Base-by-base conservation (phyloP, 2,797 vertebrate species). In the Aplochiton taeniatus region DNA sequence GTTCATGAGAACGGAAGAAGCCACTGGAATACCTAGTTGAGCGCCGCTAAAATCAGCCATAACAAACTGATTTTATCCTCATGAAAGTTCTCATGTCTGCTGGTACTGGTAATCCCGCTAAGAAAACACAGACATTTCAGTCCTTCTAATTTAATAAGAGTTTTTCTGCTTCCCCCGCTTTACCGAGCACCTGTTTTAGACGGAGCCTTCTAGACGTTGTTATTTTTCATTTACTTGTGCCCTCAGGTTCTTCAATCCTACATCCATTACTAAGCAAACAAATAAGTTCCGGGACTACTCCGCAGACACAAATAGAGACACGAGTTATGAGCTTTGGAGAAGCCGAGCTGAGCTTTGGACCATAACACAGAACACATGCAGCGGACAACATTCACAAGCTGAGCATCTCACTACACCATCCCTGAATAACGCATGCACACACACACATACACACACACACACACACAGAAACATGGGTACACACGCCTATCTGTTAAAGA, bases 221-320 rank as follows among this genome's bases (percentile, higher is more conserved):
- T 92, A 92, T 92, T 92, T 91, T 91, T 93, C 90, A 92, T 93
- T 92, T 92, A 86, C 79, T 92, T 79, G 75, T 90, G 88, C 91
- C 91, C 90, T 71, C 82, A 77, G 91, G 90, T 88, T 91, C 79
- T 92, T 89, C 85, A 91, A 89, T 91, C 86, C 83, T 87, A 89
- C 87, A 84, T 88, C 86, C 76, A 87, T 90, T 88, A 87, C 92
- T 90, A 92, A 91, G 83, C 84, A 90, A 91, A 92, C 89, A 92
- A 89, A 91, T 90, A 90, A 87, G 90, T 91, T 91, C 88, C 85
- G 89, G 90, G 84, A 81, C 82, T 80, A 72, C 69, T 78, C 83
- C 58, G 77, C 90, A 91, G 89, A 91, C 90, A 91, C 88, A 91
- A 91, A 91, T 92, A 91, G 90, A 92, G 90, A 92, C 87, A 78